Evolutionary conservation across 2,797 vertebrate genomes (phyloP).

Genomic region (Peromyscus nudipes): DNA sequence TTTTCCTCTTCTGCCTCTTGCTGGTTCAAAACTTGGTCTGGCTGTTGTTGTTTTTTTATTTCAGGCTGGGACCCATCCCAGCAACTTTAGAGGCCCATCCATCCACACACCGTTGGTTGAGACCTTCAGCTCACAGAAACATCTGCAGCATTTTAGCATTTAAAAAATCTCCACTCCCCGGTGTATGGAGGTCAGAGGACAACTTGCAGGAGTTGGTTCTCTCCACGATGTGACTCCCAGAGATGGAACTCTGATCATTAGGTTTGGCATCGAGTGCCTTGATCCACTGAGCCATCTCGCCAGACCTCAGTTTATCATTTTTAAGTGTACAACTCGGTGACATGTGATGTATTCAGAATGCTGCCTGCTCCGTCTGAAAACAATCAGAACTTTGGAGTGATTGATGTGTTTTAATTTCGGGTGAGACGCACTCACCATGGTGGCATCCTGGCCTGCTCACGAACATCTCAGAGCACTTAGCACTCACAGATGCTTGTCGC

Average conservation of each 20-base stretch:
- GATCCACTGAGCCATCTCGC: background rate
- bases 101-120: background rate
- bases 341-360: background rate
- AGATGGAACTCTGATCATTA: background rate
- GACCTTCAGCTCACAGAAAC: background rate
- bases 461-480: background rate
- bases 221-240: background rate
- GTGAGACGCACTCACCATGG: background rate
- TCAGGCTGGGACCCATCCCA: background rate
- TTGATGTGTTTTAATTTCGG: background rate
- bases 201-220: background rate
- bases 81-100: background rate
- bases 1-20: background rate
- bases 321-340: background rate
- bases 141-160: background rate
- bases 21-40: background rate
- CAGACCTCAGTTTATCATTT: background rate
- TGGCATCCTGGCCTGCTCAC: background rate
- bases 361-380: background rate
- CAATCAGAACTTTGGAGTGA: conserved; percentile 12
- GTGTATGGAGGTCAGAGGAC: background rate
- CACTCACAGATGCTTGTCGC: background rate
- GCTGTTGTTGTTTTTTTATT: background rate
- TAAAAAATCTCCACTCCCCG: background rate
- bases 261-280: background rate